Evolutionary conservation across 2,797 vertebrate species (phyloP), one percentile per base, ranked within the genome.

Genomic region (Falco concolor): DNA sequence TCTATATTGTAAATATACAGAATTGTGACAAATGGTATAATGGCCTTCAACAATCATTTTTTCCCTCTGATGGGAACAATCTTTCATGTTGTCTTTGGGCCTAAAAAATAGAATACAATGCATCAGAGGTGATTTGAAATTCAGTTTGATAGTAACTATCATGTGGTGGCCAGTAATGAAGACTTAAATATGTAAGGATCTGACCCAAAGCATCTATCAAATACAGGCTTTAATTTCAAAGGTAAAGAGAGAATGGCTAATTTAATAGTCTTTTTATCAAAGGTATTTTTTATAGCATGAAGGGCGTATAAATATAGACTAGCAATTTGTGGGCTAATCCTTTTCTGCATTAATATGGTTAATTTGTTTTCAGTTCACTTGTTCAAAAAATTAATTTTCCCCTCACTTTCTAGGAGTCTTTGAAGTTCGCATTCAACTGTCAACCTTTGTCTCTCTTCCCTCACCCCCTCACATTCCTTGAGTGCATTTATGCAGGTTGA

Each of bases 281-380:
- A 84, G 56, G 40, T 42, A 45, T 8, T 61, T 90, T 82, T 92
- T 92, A 44, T 65, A 84, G n/a, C 69, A 88, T 73, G n/a, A 80
- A 79, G 59, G 82, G 59, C 84, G 20, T 63, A 5, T 88, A 92
- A 93, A 90, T 82, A 79, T 40, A 95, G 73, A 38, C 40, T 76
- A 82, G 74, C 50, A 86, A 82, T 89, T 95, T 90, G 85, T 79
- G 69, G 65, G 59, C 76, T 88, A 76, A 52, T 79, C 20, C 16
- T 73, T 75, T 94, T 91, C 91, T 96, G 65, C 85, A 84, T 96
- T 93, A 85, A 74, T 83, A 59, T 65, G 53, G 63, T 80, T 95
- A 81, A 89, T 96, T 96, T 96, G 82, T 86, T 95, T 95, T 76
- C 44, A 38, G 61, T 88, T 84, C 40, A 88, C 76, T 69, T 84